Conservation (phyloP, 2,797 vertebrate species). For the Pteronotus mesoamericanus region DNA sequence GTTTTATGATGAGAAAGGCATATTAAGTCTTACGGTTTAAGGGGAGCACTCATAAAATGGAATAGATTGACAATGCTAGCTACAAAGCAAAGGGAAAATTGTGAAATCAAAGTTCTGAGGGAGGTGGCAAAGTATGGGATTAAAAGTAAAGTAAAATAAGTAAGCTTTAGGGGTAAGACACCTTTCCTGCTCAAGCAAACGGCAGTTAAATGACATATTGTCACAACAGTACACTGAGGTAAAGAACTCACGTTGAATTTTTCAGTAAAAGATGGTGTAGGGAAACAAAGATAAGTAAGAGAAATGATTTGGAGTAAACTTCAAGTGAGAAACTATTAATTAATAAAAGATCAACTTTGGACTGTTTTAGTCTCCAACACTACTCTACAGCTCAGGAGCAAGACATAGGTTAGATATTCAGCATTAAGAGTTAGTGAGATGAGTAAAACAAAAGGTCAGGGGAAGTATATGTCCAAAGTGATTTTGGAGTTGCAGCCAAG, state of each 20-base stretch:
- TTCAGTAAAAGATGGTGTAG: neutral
- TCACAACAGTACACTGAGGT: neutral
- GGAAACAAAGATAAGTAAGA: neutral
- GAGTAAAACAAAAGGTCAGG: neutral
- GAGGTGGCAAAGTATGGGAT: neutral
- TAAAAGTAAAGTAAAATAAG: neutral
- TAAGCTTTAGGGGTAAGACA: neutral
- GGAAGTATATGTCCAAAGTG: neutral
- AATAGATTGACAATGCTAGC: neutral
- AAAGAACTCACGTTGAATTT: neutral
- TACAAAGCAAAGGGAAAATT: neutral
- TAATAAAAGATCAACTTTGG: slow-evolving; percentile 3
- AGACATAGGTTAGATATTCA: neutral
- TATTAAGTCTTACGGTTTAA: neutral
- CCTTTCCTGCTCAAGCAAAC: neutral
- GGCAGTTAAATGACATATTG: neutral
- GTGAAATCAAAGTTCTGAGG: neutral
- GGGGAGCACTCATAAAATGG: neutral
- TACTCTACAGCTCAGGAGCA: neutral
- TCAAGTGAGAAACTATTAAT: slow-evolving; percentile 14
- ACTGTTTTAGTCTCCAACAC: neutral
- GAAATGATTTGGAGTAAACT: neutral
- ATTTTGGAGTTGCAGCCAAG: neutral
- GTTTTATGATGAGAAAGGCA: neutral
- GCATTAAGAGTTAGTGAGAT: neutral